A percentile compares a stretch with the other conserved stretches of the same genome.
phyloP scores from a whole-genome alignment of 2,797 vertebrate genomes.

The Nyctalus aviator region DNA sequence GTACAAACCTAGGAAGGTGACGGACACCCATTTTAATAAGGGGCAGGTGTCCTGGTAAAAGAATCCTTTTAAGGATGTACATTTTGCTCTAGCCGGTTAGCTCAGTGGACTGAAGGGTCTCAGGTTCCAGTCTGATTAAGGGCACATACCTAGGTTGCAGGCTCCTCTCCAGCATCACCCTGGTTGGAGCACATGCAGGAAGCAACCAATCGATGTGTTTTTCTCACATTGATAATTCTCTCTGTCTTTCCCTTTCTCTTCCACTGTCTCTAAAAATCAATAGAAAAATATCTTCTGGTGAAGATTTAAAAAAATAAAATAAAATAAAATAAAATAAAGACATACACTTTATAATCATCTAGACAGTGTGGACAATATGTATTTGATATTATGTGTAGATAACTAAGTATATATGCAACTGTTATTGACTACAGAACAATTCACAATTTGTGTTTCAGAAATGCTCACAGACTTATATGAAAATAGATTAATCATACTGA shows the following conservation, averaged over 20 bases:
- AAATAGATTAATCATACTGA: not conserved
- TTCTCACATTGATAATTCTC: too few relatives aligned
- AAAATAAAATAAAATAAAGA: not conserved
- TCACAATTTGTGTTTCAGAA: conserved; percentile 22
- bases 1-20: conserved; percentile 2
- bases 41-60: not conserved
- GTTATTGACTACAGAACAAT: not conserved
- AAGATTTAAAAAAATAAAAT: too few relatives aligned
- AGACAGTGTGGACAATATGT: not conserved
- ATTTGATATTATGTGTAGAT: not conserved
- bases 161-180: too few relatives aligned
- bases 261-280: too few relatives aligned
- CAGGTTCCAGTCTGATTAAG: too few relatives aligned
- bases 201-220: too few relatives aligned
- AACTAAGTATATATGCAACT: not conserved
- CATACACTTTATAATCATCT: not conserved
- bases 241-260: too few relatives aligned
- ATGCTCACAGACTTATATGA: not conserved
- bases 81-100: too few relatives aligned
- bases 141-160: too few relatives aligned
- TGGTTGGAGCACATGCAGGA: too few relatives aligned
- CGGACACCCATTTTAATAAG: conserved; percentile 32
- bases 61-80: not conserved
- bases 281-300: too few relatives aligned
- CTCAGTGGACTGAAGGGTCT: too few relatives aligned